Evolutionary conservation across 2,113 vertebrate genomes (phyloP).

Genomic region (Syngnathoides biaculeatus): DNA sequence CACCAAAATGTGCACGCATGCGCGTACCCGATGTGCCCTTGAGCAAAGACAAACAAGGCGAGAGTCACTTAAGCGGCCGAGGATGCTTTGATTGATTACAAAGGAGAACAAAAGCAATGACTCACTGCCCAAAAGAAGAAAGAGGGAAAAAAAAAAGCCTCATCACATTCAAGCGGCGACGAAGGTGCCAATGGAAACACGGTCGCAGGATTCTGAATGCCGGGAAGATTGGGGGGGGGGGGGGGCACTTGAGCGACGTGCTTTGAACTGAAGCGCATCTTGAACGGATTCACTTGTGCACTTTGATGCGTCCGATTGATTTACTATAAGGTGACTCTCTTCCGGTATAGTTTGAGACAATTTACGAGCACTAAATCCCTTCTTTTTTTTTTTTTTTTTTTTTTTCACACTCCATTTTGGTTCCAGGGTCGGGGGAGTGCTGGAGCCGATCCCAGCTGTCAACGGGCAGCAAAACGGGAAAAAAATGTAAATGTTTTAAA

Average conservation of each 20-base stretch:
- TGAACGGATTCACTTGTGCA: neutral
- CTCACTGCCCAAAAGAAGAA: neutral
- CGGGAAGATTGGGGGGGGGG: neutral
- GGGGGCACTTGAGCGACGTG: neutral
- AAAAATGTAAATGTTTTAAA: no score
- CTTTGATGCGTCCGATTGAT: neutral
- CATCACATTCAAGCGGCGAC: conserved; percentile 1
- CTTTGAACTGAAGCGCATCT: neutral
- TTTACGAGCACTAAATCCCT: conserved; percentile 14
- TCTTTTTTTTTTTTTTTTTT: no score
- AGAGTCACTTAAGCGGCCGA: neutral
- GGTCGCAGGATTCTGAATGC: neutral
- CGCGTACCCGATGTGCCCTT: neutral
- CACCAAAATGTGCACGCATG: neutral
- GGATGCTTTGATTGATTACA: conserved; percentile 2
- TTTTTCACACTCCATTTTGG: no score
- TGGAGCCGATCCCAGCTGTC: no score
- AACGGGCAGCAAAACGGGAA: no score
- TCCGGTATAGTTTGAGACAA: neutral
- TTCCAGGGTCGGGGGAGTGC: no score
- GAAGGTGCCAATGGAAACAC: conserved; percentile 1
- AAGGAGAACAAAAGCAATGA: conserved; percentile 7
- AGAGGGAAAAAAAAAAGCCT: neutral
- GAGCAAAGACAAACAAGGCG: neutral
- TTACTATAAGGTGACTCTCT: neutral